Evolutionary conservation across 2,113 vertebrate genomes (phyloP).

Genomic region (Myrmophylax atrothorax): DNA sequence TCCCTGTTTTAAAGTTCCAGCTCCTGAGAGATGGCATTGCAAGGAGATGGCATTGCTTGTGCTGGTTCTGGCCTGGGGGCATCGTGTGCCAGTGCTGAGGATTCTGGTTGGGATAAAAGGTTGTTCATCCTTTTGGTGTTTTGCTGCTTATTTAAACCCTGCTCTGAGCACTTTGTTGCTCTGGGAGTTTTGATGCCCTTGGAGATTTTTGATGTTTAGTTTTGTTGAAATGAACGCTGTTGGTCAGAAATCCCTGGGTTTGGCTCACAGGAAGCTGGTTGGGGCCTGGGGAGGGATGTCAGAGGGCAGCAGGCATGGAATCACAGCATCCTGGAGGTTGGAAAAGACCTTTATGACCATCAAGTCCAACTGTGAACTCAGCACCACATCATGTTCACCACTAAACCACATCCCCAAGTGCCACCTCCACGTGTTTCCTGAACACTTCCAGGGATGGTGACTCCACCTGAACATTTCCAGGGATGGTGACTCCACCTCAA

Average conservation of each 20-base stretch:
- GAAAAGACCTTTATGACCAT: background rate
- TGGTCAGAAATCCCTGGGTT: background rate
- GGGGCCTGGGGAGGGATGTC: background rate
- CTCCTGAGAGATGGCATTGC: background rate
- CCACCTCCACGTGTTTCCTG: background rate
- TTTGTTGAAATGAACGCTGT: background rate
- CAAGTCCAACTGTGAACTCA: background rate
- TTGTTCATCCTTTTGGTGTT: background rate
- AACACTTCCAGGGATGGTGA: background rate
- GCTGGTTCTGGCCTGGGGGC: background rate
- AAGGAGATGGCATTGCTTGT: background rate
- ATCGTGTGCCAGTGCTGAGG: background rate
- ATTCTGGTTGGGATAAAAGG: background rate
- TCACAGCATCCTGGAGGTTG: background rate
- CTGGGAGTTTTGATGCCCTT: accelerated
- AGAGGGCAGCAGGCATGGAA: background rate
- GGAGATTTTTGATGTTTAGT: background rate
- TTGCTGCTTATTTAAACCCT: background rate
- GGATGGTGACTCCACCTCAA: background rate
- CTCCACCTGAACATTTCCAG: too few relatives aligned
- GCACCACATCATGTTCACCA: background rate
- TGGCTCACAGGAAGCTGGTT: accelerated
- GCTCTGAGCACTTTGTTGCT: background rate
- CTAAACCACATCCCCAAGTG: background rate
- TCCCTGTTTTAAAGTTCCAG: background rate